Evolutionary conservation across 2,797 vertebrate genomes (phyloP).

Genomic region (Taenioides sp.): DNA sequence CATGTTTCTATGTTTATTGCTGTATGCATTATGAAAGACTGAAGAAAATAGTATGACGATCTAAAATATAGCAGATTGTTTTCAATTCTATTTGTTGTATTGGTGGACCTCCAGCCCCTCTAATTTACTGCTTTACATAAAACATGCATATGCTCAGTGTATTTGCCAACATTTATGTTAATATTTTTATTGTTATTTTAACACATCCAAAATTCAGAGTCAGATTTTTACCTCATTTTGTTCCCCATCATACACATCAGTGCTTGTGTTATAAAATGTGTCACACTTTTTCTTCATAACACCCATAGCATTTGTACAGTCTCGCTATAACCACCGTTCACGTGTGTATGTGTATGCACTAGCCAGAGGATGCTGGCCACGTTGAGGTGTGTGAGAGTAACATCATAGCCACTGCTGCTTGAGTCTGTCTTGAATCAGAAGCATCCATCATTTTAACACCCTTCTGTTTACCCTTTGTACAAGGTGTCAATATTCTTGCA

Average conservation of each 20-base stretch:
- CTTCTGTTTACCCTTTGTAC: constrained; percentile 11
- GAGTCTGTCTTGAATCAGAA: constrained; percentile 23
- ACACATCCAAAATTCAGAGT: background rate
- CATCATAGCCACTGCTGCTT: constrained; percentile 49
- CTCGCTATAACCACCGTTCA: constrained; percentile 63
- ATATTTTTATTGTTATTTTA: background rate
- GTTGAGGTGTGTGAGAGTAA: constrained; percentile 82
- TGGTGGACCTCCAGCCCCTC: too few species aligned
- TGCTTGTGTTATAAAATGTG: constrained; percentile 26
- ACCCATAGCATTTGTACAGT: constrained; percentile 35
- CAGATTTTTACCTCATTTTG: background rate
- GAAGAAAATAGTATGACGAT: too few species aligned
- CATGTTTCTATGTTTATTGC: background rate
- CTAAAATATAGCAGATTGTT: too few species aligned
- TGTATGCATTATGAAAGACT: too few species aligned
- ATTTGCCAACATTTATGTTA: background rate
- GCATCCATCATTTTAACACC: constrained; percentile 15
- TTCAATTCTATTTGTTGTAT: too few species aligned
- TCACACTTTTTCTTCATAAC: constrained; percentile 18
- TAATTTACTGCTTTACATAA: background rate
- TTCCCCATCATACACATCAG: background rate
- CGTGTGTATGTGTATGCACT: constrained; percentile 61
- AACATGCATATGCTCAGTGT: background rate
- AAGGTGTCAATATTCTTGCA: constrained; percentile 14
- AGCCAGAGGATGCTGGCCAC: constrained; percentile 85